These are phyloP conservation scores for Eleginops maclovinus DNA, from an alignment of 2,113 vertebrate species.

Conservation along the genomic window DNA sequence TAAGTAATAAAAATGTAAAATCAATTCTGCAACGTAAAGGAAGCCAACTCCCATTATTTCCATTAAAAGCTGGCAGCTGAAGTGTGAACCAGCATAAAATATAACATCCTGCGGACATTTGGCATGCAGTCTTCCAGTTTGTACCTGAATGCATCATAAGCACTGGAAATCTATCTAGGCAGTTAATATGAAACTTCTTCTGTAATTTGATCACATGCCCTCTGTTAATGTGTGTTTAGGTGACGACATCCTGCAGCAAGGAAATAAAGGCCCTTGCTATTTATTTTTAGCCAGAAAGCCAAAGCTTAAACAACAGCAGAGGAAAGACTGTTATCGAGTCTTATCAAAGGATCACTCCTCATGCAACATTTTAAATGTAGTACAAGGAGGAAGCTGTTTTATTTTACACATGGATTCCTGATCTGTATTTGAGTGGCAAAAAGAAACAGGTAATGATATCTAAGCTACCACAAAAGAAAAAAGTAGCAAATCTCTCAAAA, in stretches of 20 bases:
- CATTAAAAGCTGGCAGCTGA: too few relatives aligned
- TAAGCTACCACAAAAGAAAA: background rate
- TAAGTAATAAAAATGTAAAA: too few relatives aligned
- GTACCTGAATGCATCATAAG: background rate
- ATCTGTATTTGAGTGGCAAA: background rate
- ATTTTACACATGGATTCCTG: background rate
- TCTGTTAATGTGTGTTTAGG: background rate
- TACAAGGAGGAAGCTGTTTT: background rate
- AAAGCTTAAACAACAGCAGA: background rate
- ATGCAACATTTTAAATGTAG: background rate
- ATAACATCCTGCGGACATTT: too few relatives aligned
- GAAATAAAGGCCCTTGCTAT: background rate
- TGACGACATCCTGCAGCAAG: background rate
- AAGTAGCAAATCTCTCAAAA: too few relatives aligned
- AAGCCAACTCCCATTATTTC: too few relatives aligned
- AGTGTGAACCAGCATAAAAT: background rate
- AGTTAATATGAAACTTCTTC: background rate
- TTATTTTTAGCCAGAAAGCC: background rate
- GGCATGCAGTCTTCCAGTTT: background rate
- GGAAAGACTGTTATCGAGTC: background rate
- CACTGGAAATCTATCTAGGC: background rate
- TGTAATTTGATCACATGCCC: background rate
- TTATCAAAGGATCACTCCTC: background rate
- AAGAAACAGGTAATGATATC: background rate
- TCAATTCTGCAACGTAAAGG: too few relatives aligned